These are phyloP conservation scores for Sarcophaga peregrina DNA, from an alignment of 1,140 invertebrate genomes.

Conservation along the genomic window DNA sequence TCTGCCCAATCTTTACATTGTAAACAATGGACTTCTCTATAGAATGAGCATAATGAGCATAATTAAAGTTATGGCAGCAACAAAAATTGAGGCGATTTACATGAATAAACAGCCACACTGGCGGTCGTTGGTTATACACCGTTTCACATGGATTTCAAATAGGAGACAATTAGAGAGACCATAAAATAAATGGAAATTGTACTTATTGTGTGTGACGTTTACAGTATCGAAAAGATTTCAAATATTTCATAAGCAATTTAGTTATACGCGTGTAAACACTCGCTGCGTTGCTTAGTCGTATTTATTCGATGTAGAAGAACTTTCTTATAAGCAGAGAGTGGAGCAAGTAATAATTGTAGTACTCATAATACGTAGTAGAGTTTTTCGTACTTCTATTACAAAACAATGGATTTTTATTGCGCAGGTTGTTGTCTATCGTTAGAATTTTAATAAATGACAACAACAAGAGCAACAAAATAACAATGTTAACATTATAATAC, in stretches of 20 bases:
- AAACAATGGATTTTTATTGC: slow-evolving; percentile 32
- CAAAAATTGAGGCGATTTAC: too few relatives aligned
- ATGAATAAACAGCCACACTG: too few relatives aligned
- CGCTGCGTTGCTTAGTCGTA: not conserved
- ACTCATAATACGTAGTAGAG: not conserved
- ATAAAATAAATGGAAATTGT: not conserved
- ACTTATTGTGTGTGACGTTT: not conserved
- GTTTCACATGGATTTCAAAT: too few relatives aligned
- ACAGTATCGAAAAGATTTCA: not conserved
- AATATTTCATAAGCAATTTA: not conserved
- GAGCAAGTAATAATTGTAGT: too few relatives aligned
- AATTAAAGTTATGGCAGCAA: too few relatives aligned
- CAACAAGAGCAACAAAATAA: not conserved
- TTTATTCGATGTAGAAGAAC: not conserved
- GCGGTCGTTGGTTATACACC: too few relatives aligned
- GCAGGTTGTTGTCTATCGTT: slow-evolving; percentile 37
- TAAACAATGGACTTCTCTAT: too few relatives aligned
- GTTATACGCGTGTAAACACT: not conserved
- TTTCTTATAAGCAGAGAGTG: not conserved
- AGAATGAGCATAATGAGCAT: too few relatives aligned
- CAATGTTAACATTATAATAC: slow-evolving; percentile 21
- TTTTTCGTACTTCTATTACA: not conserved
- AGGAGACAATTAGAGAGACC: too few relatives aligned
- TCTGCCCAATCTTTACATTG: too few relatives aligned
- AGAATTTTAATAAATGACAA: not conserved